Percentiles rank a stretch among this genome's conserved stretches.
phyloP scores from a whole-genome alignment of 2,797 vertebrate species.

The Aeoliscus strigatus region DNA sequence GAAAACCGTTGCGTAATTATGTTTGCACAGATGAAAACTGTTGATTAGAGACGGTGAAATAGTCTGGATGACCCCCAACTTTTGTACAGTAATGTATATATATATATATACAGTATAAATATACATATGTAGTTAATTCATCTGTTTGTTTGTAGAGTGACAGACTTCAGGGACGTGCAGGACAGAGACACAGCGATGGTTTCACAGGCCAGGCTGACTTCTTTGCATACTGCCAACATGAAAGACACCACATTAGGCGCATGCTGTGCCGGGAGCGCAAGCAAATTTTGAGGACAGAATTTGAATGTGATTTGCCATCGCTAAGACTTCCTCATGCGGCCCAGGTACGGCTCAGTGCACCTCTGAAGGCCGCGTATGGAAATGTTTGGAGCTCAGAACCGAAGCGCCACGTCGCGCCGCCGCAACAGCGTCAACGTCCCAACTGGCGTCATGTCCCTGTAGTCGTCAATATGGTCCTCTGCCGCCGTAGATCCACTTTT shows the following conservation, averaged over 20 bases:
- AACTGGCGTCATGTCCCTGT: no score
- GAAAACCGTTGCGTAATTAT: no score
- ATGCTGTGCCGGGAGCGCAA: conserved; percentile 76
- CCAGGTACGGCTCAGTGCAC: conserved; percentile 74
- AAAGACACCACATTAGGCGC: conserved; percentile 73
- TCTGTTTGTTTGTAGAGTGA: not conserved
- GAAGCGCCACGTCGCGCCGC: conserved; percentile 34
- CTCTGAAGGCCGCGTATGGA: conserved; percentile 80
- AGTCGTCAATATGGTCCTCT: no score
- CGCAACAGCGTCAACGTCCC: no score
- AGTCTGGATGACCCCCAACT: no score
- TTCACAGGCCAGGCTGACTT: conserved; percentile 33
- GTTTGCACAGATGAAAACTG: no score
- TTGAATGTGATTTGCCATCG: conserved; percentile 97
- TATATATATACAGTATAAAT: no score
- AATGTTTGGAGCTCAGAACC: conserved; percentile 63
- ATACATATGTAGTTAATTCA: no score
- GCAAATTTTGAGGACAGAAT: conserved; percentile 92
- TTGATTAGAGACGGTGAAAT: no score
- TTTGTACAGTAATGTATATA: no score
- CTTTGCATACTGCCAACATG: conserved; percentile 90
- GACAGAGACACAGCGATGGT: conserved; percentile 4
- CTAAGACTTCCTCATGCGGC: conserved; percentile 84
- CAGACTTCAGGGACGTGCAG: not conserved
- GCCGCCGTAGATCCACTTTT: no score